Evolutionary conservation across 2,113 vertebrate genomes (phyloP), one percentile per base, ranked within the genome.

Genomic region (Pollimyrus isidori): DNA sequence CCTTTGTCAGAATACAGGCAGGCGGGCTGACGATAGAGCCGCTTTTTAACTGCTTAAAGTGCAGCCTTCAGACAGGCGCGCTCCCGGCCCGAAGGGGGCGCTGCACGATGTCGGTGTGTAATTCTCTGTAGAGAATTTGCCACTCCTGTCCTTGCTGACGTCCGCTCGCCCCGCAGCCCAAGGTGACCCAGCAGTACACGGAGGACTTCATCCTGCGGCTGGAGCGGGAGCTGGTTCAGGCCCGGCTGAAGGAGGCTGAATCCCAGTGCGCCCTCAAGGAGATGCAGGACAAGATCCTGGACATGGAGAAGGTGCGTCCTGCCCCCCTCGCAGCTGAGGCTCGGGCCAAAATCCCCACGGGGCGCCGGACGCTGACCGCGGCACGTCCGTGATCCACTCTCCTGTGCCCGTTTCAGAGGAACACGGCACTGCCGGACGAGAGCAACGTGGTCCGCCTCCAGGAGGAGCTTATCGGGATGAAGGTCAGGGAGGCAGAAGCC

Each of bases 271-370:
- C 98, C 0, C 95, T 99, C 89, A 99, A 98, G 93, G 98, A 99
- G 93, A 99, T 99, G 98, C 98, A 99, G 91, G 98, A 99, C 95
- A 99, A 99, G 94, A 95, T 99, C 92, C 95, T 99, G 89, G 97
- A 99, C 50, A 97, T 99, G 88, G 98, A 99, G 93, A 97, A 98
- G 97, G 98, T 98, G 92, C 4, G 62, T 19, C 26, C n/a, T 35
- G 52, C 21, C 46, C 15, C 23, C 46, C 87, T 10, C 13, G 39
- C 69, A 9, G 56, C 56, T 2, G 2, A n/a, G 7, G 56, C 56
- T 23, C 9, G 7, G 56, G 58, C 23, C 62, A 4, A 3, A 9
- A 10, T 10, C 62, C 9, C 62, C 62, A 3, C 10, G n/a, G 62
- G 9, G 62, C 0, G 3, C 62, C n/a, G 4, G n/a, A 26, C 10